phyloP scores from a whole-genome alignment of 2,888 invertebrate species.

The Pherbina coryleti region DNA sequence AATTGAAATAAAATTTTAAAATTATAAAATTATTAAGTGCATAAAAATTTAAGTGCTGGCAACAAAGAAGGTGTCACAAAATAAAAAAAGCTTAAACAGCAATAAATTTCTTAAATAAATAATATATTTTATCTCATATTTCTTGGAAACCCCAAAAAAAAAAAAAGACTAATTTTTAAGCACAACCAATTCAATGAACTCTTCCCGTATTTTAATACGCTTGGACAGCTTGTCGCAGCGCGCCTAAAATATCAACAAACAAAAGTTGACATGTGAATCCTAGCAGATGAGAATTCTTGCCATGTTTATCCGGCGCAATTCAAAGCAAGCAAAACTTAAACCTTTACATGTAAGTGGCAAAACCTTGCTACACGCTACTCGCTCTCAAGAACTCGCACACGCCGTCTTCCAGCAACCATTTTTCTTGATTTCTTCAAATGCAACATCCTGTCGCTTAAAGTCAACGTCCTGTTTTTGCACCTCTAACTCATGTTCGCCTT shows the following conservation, averaged over 20 bases:
- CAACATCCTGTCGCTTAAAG: slow-evolving; percentile 42
- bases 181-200: no score
- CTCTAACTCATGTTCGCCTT: slow-evolving; percentile 43
- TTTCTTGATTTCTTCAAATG: background rate
- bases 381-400: background rate
- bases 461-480: slow-evolving; percentile 46
- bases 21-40: background rate
- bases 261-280: background rate
- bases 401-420: background rate
- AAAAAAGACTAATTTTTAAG: no score
- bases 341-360: background rate
- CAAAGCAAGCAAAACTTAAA: background rate
- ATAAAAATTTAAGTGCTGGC: background rate
- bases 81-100: background rate
- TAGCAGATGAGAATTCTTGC: background rate
- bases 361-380: background rate
- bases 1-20: no score
- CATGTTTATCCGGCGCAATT: background rate
- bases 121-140: no score
- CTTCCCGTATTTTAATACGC: no score
- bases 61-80: background rate
- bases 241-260: background rate
- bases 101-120: no score
- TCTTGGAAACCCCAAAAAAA: background rate
- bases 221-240: background rate